A percentile compares a stretch with the other conserved stretches of the same genome.
Conservation (phyloP, 2,888 invertebrate genomes). For the Rhagonycha lutea region DNA sequence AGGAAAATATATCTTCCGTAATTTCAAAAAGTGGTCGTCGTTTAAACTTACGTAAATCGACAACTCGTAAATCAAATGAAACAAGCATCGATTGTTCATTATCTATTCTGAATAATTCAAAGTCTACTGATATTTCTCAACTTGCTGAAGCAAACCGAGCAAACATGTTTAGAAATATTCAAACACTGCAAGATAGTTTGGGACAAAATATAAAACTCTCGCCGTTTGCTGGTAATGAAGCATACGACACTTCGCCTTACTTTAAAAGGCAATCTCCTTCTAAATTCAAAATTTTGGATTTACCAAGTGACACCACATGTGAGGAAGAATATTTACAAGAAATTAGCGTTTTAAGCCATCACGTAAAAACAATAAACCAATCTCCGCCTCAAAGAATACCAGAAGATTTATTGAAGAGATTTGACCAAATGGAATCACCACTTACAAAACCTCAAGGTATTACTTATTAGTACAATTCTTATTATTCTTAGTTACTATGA, state of each 20-base stretch:
- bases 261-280: background rate
- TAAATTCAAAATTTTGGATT: background rate
- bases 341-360: background rate
- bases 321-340: background rate
- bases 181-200: background rate
- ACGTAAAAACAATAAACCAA: background rate
- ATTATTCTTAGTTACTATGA: no score
- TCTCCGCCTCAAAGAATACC: background rate
- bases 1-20: background rate
- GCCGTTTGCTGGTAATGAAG: background rate
- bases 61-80: background rate
- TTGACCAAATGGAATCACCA: background rate
- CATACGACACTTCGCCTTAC: background rate
- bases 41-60: background rate
- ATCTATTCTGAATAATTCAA: background rate
- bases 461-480: no score
- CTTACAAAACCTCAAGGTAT: background rate
- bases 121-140: background rate
- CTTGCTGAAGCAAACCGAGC: background rate
- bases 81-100: background rate
- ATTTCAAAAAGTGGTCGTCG: background rate
- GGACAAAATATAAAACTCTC: background rate
- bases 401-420: background rate
- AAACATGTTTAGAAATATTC: background rate
- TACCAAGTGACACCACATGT: background rate